Evolutionary conservation across 2,888 invertebrate species (phyloP).

Genomic region (Drosophila paucipuncta): DNA sequence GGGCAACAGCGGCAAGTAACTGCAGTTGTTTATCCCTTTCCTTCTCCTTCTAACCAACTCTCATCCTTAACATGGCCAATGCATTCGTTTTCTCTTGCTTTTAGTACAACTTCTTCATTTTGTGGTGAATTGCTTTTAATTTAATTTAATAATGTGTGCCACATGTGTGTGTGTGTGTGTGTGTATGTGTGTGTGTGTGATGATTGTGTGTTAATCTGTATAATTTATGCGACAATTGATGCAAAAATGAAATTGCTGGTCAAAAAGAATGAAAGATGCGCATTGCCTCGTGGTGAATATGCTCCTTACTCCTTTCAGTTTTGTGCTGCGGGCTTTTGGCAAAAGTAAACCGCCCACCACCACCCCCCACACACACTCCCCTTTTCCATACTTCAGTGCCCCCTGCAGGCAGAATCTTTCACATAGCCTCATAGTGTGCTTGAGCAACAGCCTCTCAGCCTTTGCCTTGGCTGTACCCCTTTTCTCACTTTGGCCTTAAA

Average conservation of each 20-base stretch:
- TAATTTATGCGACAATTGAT: slow-evolving; percentile 79
- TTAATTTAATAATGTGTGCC: slow-evolving; percentile 50
- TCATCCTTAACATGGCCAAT: not conserved
- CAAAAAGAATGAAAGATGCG: slow-evolving; percentile 56
- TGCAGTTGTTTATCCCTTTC: slow-evolving; percentile 2
- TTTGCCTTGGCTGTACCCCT: not conserved
- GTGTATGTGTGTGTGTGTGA: slow-evolving; percentile 13
- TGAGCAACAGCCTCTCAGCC: slow-evolving; percentile 11
- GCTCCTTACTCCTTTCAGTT: not conserved
- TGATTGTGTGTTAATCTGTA: slow-evolving; percentile 66
- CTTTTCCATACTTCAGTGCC: not conserved
- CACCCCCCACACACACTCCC: not conserved
- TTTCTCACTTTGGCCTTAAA: slow-evolving; percentile 50
- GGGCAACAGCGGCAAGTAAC: slow-evolving; percentile 30
- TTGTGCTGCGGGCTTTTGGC: slow-evolving; percentile 11
- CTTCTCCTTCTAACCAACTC: not conserved
- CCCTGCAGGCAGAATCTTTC: slow-evolving; percentile 17
- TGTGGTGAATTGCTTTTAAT: slow-evolving; percentile 31
- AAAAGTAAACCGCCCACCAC: not conserved
- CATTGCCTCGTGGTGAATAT: slow-evolving; percentile 32
- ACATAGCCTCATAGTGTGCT: slow-evolving; percentile 3
- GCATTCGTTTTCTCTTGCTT: not conserved
- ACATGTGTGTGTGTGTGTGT: slow-evolving; percentile 2
- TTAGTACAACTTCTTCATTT: slow-evolving; percentile 1
- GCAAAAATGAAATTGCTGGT: slow-evolving; percentile 67